Evolutionary conservation across 2,113 vertebrate species (phyloP).

Genomic region (Otocyon megalotis): DNA sequence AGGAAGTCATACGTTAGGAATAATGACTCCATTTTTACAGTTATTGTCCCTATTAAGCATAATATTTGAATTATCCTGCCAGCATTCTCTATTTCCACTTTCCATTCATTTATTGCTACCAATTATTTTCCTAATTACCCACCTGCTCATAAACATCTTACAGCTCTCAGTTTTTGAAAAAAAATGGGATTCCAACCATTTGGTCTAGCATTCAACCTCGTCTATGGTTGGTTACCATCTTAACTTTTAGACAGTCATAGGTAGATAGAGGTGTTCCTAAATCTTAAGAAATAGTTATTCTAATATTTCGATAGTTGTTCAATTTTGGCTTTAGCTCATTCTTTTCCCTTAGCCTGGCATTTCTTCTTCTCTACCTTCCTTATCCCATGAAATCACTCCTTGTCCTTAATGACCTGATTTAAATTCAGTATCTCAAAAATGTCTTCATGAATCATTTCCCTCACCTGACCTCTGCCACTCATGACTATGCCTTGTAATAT

Average conservation of each 20-base stretch:
- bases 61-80: background rate
- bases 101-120: background rate
- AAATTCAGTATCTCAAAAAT: background rate
- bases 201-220: background rate
- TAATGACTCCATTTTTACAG: background rate
- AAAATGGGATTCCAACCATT: background rate
- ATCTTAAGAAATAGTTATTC: background rate
- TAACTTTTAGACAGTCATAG: background rate
- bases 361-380: background rate
- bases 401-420: background rate
- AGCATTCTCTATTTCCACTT: background rate
- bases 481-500: background rate
- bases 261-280: background rate
- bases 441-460: background rate
- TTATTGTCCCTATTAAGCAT: background rate
- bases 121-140: background rate
- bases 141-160: background rate
- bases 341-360: background rate
- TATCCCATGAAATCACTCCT: background rate
- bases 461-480: background rate
- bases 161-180: background rate
- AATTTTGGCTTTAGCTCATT: background rate
- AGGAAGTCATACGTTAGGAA: background rate
- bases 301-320: background rate
- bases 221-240: background rate